Base-by-base conservation (phyloP, 92 coral and sea anemone genomes). In the Parazoanthus swiftii region DNA sequence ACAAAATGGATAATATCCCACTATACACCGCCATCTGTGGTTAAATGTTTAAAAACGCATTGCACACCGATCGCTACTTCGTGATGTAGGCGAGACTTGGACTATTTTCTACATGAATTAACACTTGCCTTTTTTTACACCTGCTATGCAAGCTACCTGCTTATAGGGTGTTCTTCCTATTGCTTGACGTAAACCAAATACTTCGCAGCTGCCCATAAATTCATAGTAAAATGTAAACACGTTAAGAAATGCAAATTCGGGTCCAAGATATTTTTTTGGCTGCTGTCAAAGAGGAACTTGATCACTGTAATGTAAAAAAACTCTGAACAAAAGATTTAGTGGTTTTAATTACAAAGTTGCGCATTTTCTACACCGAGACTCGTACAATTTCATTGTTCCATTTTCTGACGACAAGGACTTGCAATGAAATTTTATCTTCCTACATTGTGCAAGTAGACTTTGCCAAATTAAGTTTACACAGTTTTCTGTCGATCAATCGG, bases 401-500 rank as follows among this genome's bases (percentile, higher is more conserved):
- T 72, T 72, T 9, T 29, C 6, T 26, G 76, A 71, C 11, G 3
- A 9, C 16, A 39, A 76, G 80, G 25, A 20, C 80, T 76, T 76
- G 33, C 54, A 8, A 20, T 20, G 51, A 76, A 76, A 76, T 76
- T 39, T 5, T 37, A 76, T 76, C 80, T 38, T 20, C 13, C 80
- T 5, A 76, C 46, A 20, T 18, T 39, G 42, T 42, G 80, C 13
- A 76, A 18, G 80, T 76, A 76, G 50, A 76, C 80, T 76, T 76
- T 76, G 80, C 54, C 21, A 76, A 76, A 76, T 76, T 76, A 76
- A 76, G 50, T 76, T 76, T 76, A 76, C 46, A 42, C 6, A 20
- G n/a, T 76, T 23, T 39, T 20, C 80, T 76, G 80, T 76, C 80
- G 33, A 76, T 76, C 80, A 76, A 9, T 76, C 50, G 46, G 51